Evolutionary conservation across 2,888 invertebrate species (phyloP).

Genomic region (Platycheirus rosarum): DNA sequence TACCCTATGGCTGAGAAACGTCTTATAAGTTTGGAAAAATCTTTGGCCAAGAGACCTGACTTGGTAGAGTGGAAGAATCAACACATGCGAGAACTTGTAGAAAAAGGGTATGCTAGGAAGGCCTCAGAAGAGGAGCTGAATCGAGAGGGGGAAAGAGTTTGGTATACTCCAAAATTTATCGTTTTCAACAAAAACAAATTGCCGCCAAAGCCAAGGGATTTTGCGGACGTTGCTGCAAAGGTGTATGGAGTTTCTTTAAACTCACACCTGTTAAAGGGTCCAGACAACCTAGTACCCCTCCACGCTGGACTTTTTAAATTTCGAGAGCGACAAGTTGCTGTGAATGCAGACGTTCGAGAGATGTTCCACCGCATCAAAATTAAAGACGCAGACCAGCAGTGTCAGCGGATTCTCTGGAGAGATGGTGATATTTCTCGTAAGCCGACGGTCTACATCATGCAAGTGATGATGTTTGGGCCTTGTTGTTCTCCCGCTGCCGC

Average conservation of each 20-base stretch:
- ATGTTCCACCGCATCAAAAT: conserved; percentile 24
- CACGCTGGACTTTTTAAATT: conserved; percentile 5
- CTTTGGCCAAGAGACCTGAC: conserved; percentile 11
- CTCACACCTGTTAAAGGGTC: conserved; percentile 8
- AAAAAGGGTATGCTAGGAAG: conserved; percentile 3
- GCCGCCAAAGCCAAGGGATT: conserved; percentile 32
- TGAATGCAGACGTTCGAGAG: conserved; percentile 16
- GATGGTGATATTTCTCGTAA: too few relatives aligned
- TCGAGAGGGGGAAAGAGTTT: background rate
- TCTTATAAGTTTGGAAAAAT: conserved; percentile 16
- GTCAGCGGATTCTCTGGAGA: conserved; percentile 13
- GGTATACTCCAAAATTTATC: conserved; percentile 6
- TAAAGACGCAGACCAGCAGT: background rate
- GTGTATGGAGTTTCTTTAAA: conserved; percentile 21
- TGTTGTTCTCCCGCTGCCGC: conserved; percentile 11
- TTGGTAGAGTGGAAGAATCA: conserved; percentile 32
- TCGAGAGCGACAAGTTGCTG: conserved; percentile 5
- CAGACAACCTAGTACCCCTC: background rate
- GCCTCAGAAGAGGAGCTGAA: background rate
- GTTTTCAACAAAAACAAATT: conserved; percentile 13
- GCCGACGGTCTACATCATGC: too few relatives aligned
- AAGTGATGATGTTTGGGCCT: conserved; percentile 37
- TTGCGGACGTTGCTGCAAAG: conserved; percentile 18
- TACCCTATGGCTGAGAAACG: conserved; percentile 17
- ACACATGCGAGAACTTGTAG: background rate